These are phyloP conservation scores for Chouioia cunea DNA, from an alignment of 2,888 invertebrate genomes.

Conservation along the genomic window DNA sequence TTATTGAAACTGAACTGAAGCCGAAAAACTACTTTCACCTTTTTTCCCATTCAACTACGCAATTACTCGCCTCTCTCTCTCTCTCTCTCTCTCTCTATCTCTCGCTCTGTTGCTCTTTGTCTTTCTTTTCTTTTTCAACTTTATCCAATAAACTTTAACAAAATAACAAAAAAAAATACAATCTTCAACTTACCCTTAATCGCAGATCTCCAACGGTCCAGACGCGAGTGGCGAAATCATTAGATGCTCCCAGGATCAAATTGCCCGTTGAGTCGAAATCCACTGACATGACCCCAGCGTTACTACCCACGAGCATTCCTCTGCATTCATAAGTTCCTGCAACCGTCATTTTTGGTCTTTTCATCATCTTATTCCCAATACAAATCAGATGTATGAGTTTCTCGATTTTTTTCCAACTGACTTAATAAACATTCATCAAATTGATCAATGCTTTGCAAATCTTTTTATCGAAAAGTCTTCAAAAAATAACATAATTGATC, in stretches of 20 bases:
- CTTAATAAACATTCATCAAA: too few species aligned
- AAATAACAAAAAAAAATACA: neutral
- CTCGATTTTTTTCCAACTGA: too few species aligned
- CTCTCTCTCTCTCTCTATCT: neutral
- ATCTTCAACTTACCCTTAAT: constrained; percentile 81
- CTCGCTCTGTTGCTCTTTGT: too few species aligned
- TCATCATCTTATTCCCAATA: too few species aligned
- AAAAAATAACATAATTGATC: too few species aligned
- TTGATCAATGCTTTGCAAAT: too few species aligned
- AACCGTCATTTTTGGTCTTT: constrained; percentile 50
- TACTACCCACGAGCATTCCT: constrained; percentile 90
- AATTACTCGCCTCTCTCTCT: constrained; percentile 1
- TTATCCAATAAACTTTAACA: too few species aligned
- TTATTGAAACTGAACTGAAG: too few species aligned
- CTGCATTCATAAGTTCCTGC: constrained; percentile 79
- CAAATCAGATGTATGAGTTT: too few species aligned
- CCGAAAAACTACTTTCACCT: too few species aligned
- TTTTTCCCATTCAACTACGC: neutral
- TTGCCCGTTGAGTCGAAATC: constrained; percentile 95
- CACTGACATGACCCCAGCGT: constrained; percentile 95
- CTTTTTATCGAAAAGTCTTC: too few species aligned
- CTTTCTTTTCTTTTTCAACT: too few species aligned
- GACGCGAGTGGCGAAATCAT: constrained; percentile 95
- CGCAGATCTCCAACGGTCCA: constrained; percentile 95
- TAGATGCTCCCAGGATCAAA: constrained; percentile 91